phyloP scores from a whole-genome alignment of 2,888 invertebrate species.

The Drosophila pullipes region DNA sequence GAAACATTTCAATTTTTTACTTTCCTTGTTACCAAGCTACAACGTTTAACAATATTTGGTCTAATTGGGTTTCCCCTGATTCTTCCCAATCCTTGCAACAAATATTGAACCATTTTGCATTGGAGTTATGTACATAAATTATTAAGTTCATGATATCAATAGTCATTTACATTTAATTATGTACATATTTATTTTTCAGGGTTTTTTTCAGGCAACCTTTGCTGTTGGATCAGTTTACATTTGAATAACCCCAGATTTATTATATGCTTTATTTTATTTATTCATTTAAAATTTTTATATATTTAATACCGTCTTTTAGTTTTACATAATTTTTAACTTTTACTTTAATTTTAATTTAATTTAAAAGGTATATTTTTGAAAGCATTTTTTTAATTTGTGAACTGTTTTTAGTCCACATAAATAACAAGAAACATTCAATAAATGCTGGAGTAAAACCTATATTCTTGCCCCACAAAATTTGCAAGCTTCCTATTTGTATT shows the following conservation, averaged over 20 bases:
- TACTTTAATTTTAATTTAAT: neutral
- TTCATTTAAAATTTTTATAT: neutral
- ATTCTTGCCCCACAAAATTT: neutral
- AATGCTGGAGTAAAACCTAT: neutral
- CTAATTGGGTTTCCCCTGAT: neutral
- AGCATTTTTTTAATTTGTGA: neutral
- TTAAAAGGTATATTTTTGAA: neutral
- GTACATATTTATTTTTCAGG: neutral
- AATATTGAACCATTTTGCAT: neutral
- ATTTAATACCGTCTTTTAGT: neutral
- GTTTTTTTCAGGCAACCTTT: neutral
- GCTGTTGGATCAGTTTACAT: neutral
- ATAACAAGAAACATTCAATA: neutral
- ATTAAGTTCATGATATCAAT: neutral
- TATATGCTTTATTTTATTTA: neutral
- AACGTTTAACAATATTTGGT: neutral
- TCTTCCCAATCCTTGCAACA: neutral
- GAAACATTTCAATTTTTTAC: neutral
- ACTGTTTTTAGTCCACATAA: neutral
- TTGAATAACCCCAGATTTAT: neutral
- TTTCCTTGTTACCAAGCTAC: neutral
- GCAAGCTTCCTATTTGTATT: too few relatives aligned
- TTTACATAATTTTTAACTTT: neutral
- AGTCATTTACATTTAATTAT: neutral
- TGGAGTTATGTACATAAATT: neutral